Evolutionary conservation across 1,140 invertebrate species (phyloP).

Genomic region (Ceratina calcarata): DNA sequence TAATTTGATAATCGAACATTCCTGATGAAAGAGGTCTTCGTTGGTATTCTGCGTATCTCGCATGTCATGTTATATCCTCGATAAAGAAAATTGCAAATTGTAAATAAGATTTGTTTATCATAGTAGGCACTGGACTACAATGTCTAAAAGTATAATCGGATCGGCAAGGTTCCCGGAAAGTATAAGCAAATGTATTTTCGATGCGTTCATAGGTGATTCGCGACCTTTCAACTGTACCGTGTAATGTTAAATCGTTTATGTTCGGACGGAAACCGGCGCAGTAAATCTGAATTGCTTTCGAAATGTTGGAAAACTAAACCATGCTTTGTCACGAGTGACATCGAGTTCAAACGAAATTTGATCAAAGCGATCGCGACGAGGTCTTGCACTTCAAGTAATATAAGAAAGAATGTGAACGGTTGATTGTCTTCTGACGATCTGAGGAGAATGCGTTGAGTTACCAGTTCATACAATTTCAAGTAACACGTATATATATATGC

Average conservation of each 20-base stretch:
- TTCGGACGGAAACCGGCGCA: not conserved
- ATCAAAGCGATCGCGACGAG: conserved; percentile 1
- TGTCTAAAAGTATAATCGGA: conserved; percentile 24
- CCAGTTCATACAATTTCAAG: conserved; percentile 8
- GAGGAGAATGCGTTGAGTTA: not conserved
- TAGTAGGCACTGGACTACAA: conserved; percentile 46
- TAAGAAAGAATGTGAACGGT: not conserved
- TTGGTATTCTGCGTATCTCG: conserved; percentile 1
- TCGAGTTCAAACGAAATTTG: conserved; percentile 10
- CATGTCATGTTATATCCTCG: not conserved
- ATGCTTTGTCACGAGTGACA: not conserved
- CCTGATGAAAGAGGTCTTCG: conserved; percentile 3
- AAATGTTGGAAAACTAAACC: not conserved
- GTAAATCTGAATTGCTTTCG: conserved; percentile 6
- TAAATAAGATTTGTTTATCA: conserved; percentile 41
- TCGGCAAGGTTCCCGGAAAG: not conserved
- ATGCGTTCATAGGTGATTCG: conserved; percentile 7
- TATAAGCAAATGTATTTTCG: conserved; percentile 5
- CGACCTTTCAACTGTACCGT: not conserved
- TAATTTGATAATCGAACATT: conserved; percentile 27
- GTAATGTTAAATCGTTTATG: conserved; percentile 2
- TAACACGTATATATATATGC: conserved; percentile 11
- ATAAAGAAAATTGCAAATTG: conserved; percentile 17
- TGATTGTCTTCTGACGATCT: not conserved
- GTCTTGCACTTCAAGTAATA: not conserved